Evolutionary conservation across 2,113 vertebrate species (phyloP).

Genomic region (Chaetura pelagica): DNA sequence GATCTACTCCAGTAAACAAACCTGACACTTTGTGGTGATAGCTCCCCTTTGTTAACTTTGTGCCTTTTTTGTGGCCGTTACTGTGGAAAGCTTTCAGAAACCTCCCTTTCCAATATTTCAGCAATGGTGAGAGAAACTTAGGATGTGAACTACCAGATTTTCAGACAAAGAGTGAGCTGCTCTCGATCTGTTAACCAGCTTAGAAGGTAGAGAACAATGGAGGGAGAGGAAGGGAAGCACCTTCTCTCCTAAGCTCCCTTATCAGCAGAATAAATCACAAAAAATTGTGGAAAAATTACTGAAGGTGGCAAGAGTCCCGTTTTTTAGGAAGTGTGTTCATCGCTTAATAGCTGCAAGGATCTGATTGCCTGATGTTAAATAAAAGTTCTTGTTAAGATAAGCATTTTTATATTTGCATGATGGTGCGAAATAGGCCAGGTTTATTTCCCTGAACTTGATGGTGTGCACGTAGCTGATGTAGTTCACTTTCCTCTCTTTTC

Average conservation of each 20-base stretch:
- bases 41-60: constrained; percentile 58
- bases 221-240: not conserved
- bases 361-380: not conserved
- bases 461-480: rapidly evolving
- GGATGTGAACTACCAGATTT: constrained; percentile 22
- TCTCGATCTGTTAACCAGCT: constrained; percentile 77
- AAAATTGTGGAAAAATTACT: constrained; percentile 50
- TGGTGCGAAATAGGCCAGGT: not conserved
- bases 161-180: constrained; percentile 84
- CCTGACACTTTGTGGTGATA: not conserved
- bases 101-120: not conserved
- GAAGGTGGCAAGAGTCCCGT: not conserved
- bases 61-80: not conserved
- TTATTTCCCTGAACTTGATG: constrained; percentile 1
- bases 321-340: not conserved
- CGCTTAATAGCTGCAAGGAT: not conserved
- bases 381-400: constrained; percentile 4
- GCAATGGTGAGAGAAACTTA: constrained; percentile 27
- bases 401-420: constrained; percentile 2
- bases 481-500: not conserved
- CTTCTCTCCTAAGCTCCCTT: not conserved
- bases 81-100: constrained; percentile 7
- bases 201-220: constrained; percentile 83
- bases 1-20: not conserved
- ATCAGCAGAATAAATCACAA: not conserved